Conservation (phyloP, 2,888 invertebrate genomes). For the Plebejus anna region DNA sequence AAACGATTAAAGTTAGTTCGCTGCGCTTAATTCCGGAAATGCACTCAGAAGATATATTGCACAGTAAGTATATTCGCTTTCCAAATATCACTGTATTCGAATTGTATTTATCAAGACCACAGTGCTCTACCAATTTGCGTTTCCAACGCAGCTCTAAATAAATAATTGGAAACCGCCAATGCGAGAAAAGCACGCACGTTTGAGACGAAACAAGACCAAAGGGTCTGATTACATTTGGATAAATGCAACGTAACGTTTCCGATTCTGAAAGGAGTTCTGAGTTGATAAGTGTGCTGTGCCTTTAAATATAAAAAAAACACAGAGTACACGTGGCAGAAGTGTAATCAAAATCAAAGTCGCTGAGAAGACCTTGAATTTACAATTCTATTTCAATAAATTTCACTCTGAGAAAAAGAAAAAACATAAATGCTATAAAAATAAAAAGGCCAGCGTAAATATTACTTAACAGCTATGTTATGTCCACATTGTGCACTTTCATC, state of each 20-base stretch:
- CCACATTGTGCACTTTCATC: too few relatives aligned
- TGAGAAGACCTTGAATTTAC: not conserved
- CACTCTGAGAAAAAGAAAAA: not conserved
- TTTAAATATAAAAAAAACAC: too few relatives aligned
- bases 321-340: too few relatives aligned
- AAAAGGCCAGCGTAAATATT: not conserved
- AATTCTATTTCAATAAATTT: not conserved
- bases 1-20: not conserved
- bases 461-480: not conserved
- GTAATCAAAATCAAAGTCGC: too few relatives aligned
- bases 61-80: not conserved
- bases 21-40: not conserved
- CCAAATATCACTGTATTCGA: not conserved
- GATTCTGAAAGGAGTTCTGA: too few relatives aligned
- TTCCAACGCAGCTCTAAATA: not conserved
- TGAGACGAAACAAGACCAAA: not conserved
- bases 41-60: not conserved
- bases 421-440: not conserved
- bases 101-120: not conserved
- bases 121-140: constrained; percentile 6
- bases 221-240: too few relatives aligned
- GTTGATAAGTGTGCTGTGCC: too few relatives aligned
- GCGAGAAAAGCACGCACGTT: not conserved
- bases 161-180: not conserved
- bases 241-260: too few relatives aligned